A percentile compares a stretch with the other conserved stretches of the same genome.
Evolutionary conservation across 2,888 invertebrate species (phyloP).

Genomic region (Netelia melanura): DNA sequence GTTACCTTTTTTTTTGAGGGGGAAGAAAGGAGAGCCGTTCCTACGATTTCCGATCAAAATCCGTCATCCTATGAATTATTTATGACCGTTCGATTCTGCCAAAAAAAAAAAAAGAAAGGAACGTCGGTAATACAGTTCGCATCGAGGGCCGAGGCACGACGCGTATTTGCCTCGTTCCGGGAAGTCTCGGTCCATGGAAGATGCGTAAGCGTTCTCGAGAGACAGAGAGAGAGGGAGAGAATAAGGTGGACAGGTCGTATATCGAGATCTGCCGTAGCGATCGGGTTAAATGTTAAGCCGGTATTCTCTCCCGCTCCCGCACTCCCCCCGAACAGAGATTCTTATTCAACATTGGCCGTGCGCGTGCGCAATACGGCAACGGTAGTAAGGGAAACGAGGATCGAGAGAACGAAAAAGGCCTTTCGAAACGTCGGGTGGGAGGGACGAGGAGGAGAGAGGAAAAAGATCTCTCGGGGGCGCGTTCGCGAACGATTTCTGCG

Average conservation of each 20-base stretch:
- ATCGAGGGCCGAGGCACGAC: neutral
- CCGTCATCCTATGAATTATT: too few relatives aligned
- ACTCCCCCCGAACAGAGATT: neutral
- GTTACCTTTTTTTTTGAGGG: too few relatives aligned
- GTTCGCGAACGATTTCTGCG: conserved; percentile 66
- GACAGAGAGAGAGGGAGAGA: neutral
- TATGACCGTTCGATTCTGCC: too few relatives aligned
- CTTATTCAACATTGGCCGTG: conserved; percentile 7
- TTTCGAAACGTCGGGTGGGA: conserved; percentile 26
- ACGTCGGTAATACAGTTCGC: neutral
- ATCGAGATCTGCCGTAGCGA: conserved; percentile 63
- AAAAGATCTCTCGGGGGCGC: conserved; percentile 65
- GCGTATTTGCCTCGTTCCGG: conserved; percentile 17
- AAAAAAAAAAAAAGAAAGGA: neutral
- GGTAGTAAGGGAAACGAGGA: conserved; percentile 49
- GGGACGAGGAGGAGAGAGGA: conserved; percentile 26
- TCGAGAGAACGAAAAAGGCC: conserved; percentile 26
- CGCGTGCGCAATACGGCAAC: conserved; percentile 41
- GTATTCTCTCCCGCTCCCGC: conserved; percentile 53
- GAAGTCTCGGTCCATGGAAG: conserved; percentile 19
- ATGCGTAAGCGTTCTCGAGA: conserved; percentile 49
- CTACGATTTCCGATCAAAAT: too few relatives aligned
- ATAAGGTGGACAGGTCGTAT: conserved; percentile 56
- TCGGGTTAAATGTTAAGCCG: conserved; percentile 68
- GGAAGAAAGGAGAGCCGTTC: too few relatives aligned